Evolutionary conservation across 2,888 invertebrate species (phyloP), one percentile per base, ranked within the genome.

Genomic region (Troglohyphantes excavatus): DNA sequence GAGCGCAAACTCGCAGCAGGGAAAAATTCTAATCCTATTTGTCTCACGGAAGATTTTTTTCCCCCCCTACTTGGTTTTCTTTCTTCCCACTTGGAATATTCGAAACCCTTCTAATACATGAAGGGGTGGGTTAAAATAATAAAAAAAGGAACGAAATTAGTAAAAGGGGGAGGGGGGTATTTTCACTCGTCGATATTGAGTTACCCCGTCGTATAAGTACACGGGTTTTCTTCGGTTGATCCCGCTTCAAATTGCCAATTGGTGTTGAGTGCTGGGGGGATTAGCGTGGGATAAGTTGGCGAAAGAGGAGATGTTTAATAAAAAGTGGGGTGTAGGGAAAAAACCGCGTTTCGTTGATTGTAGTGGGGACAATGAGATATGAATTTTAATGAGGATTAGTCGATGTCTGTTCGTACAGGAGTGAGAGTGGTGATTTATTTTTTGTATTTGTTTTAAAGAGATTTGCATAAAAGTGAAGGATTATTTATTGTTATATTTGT

Each of bases 381-480:
- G 85, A 85, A 85, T 85, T 85, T 85, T 78, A 63, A 85, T 85
- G 76, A 85, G 85, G 85, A 78, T 85, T 85, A 85, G 27, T 27
- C 76, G 29, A 73, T 65, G 73, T 73, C 46, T 27, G 53, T 53
- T 0, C 63, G 73, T 27, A 13, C 73, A n/a, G n/a, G n/a, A n/a
- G 76, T 17, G 17, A 19, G 33, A 33, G 13, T 53, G 53, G 5
- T 53, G 53, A n/a, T n/a, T 53, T 0, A 5, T 1, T 53, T 53
- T 6, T 53, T 53, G 53, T 6, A 33, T 33, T 33, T 9, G 33
- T 33, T 33, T 33, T 33, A 3, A 33, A 3, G 9, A 6, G 3
- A 33, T 33, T 33, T 9, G 5, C 33, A 33, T 6, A 33, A 33
- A 9, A 33, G 3, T 9, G 33, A 33, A 3, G 9, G 3, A 9